phyloP scores from a whole-genome alignment of 2,797 vertebrate genomes.

The Mallotus villosus region DNA sequence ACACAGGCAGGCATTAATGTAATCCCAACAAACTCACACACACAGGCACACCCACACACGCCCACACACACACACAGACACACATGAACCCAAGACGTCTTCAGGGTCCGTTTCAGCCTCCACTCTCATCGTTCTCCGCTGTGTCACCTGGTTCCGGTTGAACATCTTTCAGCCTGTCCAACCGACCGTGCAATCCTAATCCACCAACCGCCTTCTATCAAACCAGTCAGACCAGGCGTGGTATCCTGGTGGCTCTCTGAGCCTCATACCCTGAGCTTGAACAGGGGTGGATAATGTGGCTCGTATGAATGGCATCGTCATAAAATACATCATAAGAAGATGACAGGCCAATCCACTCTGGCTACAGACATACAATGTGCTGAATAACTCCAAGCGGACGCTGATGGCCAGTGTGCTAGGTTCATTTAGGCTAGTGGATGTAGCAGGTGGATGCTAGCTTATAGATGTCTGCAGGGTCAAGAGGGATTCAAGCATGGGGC shows the following conservation, averaged over 20 bases:
- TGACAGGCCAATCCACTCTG: slow-evolving; percentile 28
- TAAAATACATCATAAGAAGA: slow-evolving; percentile 38
- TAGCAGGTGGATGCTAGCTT: slow-evolving; percentile 8
- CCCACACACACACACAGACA: not conserved
- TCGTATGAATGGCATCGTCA: too few relatives aligned
- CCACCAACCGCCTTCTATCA: slow-evolving; percentile 44
- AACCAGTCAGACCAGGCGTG: not conserved
- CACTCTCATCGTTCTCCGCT: slow-evolving; percentile 27
- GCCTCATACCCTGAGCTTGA: too few relatives aligned
- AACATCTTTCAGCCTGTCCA: slow-evolving; percentile 9
- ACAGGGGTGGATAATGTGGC: too few relatives aligned
- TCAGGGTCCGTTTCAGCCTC: slow-evolving; percentile 13
- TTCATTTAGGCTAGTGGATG: slow-evolving; percentile 13
- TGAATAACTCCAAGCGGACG: not conserved
- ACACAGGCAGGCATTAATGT: not conserved
- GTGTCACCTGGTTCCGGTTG: slow-evolving; percentile 38
- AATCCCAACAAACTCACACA: not conserved
- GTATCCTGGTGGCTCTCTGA: not conserved
- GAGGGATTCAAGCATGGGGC: slow-evolving; percentile 31
- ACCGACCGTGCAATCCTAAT: slow-evolving; percentile 32
- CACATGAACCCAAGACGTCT: slow-evolving; percentile 7
- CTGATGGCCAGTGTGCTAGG: not conserved
- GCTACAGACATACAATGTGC: not conserved
- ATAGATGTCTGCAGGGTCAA: slow-evolving; percentile 31
- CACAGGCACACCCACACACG: not conserved